Evolutionary conservation across 2,113 vertebrate genomes (phyloP).

Genomic region (Triplophysa tibetana): DNA sequence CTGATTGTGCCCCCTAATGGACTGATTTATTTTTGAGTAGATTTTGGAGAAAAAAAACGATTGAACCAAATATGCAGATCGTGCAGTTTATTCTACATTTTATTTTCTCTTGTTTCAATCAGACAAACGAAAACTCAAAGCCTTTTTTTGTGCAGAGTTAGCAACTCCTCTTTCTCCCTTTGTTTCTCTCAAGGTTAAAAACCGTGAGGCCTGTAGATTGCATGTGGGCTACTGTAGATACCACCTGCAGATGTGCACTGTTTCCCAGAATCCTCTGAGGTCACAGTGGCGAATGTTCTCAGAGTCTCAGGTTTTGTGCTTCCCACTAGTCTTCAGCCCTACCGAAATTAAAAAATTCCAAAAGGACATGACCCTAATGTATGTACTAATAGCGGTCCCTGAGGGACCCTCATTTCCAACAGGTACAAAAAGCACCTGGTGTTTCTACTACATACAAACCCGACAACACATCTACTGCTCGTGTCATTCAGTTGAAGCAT

Average conservation of each 20-base stretch:
- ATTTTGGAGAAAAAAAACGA: background rate
- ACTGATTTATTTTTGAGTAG: conserved; percentile 36
- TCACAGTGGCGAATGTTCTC: background rate
- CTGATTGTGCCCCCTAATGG: conserved; percentile 55
- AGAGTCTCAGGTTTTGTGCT: conserved; percentile 21
- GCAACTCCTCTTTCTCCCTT: conserved; percentile 27
- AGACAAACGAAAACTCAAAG: background rate
- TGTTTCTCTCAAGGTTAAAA: conserved; percentile 30
- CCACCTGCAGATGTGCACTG: conserved; percentile 19
- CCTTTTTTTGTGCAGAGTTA: conserved; percentile 20
- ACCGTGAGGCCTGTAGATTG: background rate
- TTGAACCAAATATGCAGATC: conserved; percentile 23
- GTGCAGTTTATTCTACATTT: conserved; percentile 4
- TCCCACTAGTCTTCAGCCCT: background rate
- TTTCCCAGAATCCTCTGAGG: conserved; percentile 12
- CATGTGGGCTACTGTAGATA: background rate
- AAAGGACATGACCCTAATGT: background rate
- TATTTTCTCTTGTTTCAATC: background rate
- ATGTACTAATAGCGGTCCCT: conserved; percentile 12
- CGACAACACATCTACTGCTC: background rate
- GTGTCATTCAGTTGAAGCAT: background rate
- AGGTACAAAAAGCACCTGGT: conserved; percentile 25
- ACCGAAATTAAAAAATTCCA: background rate
- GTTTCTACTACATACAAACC: conserved; percentile 15
- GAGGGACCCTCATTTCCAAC: conserved; percentile 23